A percentile compares a stretch with the other conserved stretches of the same genome.
These are phyloP conservation scores for Agrotis exclamationis DNA, from an alignment of 2,888 invertebrate species.

Conservation along the genomic window DNA sequence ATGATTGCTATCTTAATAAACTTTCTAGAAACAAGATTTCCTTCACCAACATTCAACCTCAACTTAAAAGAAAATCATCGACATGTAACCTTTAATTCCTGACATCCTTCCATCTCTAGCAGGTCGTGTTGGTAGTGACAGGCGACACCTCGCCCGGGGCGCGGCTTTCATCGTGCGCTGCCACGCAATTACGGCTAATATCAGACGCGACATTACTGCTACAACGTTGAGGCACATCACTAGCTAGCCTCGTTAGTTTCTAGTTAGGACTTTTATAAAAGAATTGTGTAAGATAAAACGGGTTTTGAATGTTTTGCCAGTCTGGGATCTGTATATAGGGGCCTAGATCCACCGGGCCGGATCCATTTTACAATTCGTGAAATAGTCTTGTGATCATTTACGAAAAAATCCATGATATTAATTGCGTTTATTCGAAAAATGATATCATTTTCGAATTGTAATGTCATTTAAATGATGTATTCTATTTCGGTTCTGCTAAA, in stretches of 20 bases:
- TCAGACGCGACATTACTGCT: conserved; percentile 54
- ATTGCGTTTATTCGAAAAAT: too few species aligned
- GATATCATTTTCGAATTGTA: too few species aligned
- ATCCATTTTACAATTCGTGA: too few species aligned
- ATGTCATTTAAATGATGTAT: too few species aligned
- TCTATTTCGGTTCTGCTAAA: too few species aligned
- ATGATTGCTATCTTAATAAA: too few species aligned
- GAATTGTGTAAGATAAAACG: neutral
- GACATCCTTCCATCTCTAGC: conserved; percentile 67
- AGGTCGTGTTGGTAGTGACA: conserved; percentile 76
- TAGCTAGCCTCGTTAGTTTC: conserved; percentile 27
- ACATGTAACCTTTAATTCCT: conserved; percentile 11
- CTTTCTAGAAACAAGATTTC: neutral
- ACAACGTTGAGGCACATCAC: conserved; percentile 9
- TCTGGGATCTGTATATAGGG: too few species aligned
- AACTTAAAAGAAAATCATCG: conserved; percentile 21
- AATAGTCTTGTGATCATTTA: too few species aligned
- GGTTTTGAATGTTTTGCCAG: neutral
- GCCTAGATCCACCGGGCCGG: too few species aligned
- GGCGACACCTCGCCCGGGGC: conserved; percentile 84
- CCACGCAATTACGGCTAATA: conserved; percentile 73
- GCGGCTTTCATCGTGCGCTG: conserved; percentile 75
- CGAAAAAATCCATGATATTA: too few species aligned
- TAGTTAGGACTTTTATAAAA: conserved; percentile 5
- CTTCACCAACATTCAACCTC: neutral